Evolutionary conservation across 1,140 invertebrate species (phyloP).

Genomic region (Orchesella cincta): DNA sequence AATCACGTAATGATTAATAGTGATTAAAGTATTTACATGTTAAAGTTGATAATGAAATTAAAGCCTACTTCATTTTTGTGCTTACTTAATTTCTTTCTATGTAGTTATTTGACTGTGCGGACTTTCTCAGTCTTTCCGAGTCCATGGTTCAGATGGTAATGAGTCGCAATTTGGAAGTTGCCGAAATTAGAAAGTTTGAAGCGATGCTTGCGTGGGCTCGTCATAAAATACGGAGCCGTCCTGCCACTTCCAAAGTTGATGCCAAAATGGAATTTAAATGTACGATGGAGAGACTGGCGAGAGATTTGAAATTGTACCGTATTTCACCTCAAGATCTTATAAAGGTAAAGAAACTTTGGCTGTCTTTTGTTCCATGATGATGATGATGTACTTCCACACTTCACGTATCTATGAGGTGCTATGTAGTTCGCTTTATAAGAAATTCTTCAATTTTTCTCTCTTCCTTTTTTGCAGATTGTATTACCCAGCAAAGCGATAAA

Average conservation of each 20-base stretch:
- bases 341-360: slow-evolving; percentile 63
- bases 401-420: slow-evolving; percentile 7
- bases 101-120: slow-evolving; percentile 76
- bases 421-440: neutral
- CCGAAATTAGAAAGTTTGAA: slow-evolving; percentile 90
- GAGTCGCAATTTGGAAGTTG: slow-evolving; percentile 78
- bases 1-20: no score
- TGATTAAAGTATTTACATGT: no score
- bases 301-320: slow-evolving; percentile 84
- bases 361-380: neutral
- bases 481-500: slow-evolving; percentile 89
- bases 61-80: no score
- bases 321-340: slow-evolving; percentile 91
- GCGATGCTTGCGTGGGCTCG: slow-evolving; percentile 88
- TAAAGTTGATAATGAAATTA: no score
- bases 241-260: slow-evolving; percentile 67
- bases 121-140: slow-evolving; percentile 84
- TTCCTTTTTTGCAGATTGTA: slow-evolving; percentile 66
- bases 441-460: neutral
- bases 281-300: slow-evolving; percentile 84
- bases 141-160: slow-evolving; percentile 71
- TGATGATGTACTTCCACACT: neutral
- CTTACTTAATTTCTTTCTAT: slow-evolving; percentile 57
- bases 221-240: slow-evolving; percentile 71
- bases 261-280: slow-evolving; percentile 57